phyloP scores from a whole-genome alignment of 2,888 invertebrate genomes.

The Rhamphomyia laevipes region DNA sequence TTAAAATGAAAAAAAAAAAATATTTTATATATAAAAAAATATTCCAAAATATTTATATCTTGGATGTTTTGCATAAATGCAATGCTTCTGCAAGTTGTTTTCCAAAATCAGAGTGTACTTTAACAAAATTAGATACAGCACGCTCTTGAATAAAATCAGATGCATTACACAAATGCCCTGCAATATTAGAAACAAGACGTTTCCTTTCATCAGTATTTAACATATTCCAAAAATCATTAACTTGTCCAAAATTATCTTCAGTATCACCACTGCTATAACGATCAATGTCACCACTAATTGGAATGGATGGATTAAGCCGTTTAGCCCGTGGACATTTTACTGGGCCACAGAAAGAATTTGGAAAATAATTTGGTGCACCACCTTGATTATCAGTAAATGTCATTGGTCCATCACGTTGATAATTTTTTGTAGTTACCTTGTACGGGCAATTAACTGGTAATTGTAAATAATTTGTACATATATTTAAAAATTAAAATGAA shows the following conservation, averaged over 20 bases:
- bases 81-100: slow-evolving; percentile 54
- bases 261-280: slow-evolving; percentile 65
- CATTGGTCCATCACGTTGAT: slow-evolving; percentile 83
- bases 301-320: slow-evolving; percentile 38
- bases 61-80: slow-evolving; percentile 46
- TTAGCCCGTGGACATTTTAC: slow-evolving; percentile 54
- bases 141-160: slow-evolving; percentile 66
- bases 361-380: slow-evolving; percentile 89
- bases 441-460: slow-evolving; percentile 94
- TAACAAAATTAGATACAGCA: slow-evolving; percentile 67
- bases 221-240: slow-evolving; percentile 66
- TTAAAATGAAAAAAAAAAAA: too few species aligned
- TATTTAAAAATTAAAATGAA: too few species aligned
- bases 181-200: too few species aligned
- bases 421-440: slow-evolving; percentile 53
- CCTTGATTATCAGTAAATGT: slow-evolving; percentile 64
- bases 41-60: too few species aligned
- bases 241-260: slow-evolving; percentile 87
- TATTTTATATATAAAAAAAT: too few species aligned
- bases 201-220: too few species aligned
- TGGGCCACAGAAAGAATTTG: slow-evolving; percentile 90
- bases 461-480: too few species aligned
- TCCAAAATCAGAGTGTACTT: slow-evolving; percentile 71
- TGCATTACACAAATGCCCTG: slow-evolving; percentile 61
- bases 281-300: slow-evolving; percentile 62